These are phyloP conservation scores for Brenthis ino DNA, from an alignment of 2,888 invertebrate species.

Conservation along the genomic window DNA sequence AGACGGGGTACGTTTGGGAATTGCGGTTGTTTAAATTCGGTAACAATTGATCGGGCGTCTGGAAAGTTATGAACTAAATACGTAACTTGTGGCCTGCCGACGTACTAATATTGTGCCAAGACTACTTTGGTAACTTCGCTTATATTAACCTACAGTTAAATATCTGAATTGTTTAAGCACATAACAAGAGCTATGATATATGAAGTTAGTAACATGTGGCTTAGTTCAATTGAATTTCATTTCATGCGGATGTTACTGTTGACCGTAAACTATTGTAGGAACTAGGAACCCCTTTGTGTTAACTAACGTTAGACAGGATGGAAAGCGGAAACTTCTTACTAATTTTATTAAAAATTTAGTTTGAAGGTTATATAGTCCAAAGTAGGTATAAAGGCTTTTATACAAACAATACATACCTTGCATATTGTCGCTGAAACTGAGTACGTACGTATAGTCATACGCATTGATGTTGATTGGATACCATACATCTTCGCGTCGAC, in stretches of 20 bases:
- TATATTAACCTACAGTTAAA: constrained; percentile 40
- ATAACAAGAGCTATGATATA: constrained; percentile 35
- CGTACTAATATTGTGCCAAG: constrained; percentile 49
- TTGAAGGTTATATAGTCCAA: neutral
- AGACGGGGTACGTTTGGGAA: constrained; percentile 41
- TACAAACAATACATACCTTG: neutral
- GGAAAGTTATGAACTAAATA: constrained; percentile 57
- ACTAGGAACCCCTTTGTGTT: neutral
- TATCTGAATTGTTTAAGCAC: constrained; percentile 37
- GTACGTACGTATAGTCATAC: constrained; percentile 17
- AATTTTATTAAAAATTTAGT: neutral
- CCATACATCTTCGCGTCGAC: constrained; percentile 35
- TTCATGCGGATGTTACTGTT: constrained; percentile 6
- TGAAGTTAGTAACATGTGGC: constrained; percentile 30
- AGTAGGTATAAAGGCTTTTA: neutral
- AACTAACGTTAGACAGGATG: neutral
- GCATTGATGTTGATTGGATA: constrained; percentile 30
- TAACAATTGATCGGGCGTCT: constrained; percentile 57
- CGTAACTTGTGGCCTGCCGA: constrained; percentile 49
- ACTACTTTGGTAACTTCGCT: constrained; percentile 44
- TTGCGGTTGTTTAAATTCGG: constrained; percentile 46
- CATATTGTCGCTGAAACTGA: neutral
- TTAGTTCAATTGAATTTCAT: constrained; percentile 33
- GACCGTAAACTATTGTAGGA: neutral
- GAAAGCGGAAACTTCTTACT: neutral